Conservation (phyloP, 2,888 invertebrate species). For the Phyto melanocephala region DNA sequence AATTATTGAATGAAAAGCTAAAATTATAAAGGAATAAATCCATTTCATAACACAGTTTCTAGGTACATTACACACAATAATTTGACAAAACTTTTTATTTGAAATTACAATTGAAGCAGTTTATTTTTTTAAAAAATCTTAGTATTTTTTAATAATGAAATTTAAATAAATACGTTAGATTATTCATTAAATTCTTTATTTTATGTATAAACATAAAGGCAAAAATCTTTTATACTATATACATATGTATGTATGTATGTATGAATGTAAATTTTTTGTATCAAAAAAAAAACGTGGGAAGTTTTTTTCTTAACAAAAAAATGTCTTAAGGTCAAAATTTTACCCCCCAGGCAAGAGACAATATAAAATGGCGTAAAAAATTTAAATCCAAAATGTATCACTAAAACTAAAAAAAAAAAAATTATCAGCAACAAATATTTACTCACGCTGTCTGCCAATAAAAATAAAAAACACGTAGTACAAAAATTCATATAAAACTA, state of each 20-base stretch:
- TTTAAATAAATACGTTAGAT: too few relatives aligned
- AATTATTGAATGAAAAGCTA: too few relatives aligned
- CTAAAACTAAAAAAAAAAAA: background rate
- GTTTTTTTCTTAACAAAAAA: background rate
- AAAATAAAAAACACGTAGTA: background rate
- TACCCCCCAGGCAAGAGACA: background rate
- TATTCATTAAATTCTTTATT: too few relatives aligned
- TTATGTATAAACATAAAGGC: too few relatives aligned
- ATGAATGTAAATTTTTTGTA: too few relatives aligned
- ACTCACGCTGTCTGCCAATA: constrained; percentile 56
- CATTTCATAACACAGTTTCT: too few relatives aligned
- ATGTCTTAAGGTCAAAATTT: constrained; percentile 5
- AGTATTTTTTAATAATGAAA: too few relatives aligned
- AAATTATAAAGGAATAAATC: too few relatives aligned
- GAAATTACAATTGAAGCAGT: too few relatives aligned
- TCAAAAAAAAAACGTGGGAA: constrained; percentile 41
- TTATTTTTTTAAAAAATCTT: too few relatives aligned
- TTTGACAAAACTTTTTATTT: too few relatives aligned
- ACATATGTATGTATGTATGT: background rate
- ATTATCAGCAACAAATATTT: constrained; percentile 4
- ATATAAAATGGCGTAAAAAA: background rate
- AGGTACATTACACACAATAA: too few relatives aligned
- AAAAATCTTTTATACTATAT: background rate
- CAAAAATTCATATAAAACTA: background rate
- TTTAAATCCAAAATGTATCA: constrained; percentile 20